A percentile compares a stretch with the other conserved stretches of the same genome.
These are phyloP conservation scores for Platysteira castanea DNA, from an alignment of 2,113 vertebrate genomes.

Conservation along the genomic window DNA sequence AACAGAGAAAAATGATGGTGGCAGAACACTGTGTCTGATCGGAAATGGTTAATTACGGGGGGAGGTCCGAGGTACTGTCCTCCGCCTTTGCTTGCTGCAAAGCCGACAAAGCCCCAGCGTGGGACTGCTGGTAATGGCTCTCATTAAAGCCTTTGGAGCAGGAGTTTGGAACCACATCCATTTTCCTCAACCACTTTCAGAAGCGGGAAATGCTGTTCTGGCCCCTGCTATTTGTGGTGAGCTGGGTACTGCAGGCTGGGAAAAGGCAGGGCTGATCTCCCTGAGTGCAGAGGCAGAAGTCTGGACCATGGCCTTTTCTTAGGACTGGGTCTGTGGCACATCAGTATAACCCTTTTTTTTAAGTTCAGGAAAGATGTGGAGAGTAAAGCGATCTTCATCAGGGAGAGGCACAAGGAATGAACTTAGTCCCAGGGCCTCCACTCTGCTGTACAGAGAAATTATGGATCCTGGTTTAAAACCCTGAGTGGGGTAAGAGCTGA, in stretches of 20 bases:
- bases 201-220: neutral
- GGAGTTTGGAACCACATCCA: neutral
- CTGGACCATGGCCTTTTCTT: neutral
- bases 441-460: neutral
- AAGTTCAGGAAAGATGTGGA: neutral
- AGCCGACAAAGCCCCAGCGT: neutral
- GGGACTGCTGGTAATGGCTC: neutral
- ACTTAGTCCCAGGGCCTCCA: neutral
- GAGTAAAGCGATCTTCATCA: neutral
- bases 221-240: neutral
- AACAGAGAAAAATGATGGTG: neutral
- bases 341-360: neutral
- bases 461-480: neutral
- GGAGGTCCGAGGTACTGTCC: neutral
- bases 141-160: conserved; percentile 2
- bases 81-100: neutral
- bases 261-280: neutral
- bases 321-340: neutral
- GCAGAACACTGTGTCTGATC: neutral
- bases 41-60: neutral
- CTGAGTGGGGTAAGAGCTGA: neutral
- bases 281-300: neutral
- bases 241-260: neutral
- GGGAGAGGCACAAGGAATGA: neutral
- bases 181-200: neutral